Base-by-base conservation (phyloP, 2,797 vertebrate genomes). In the Siniperca scherzeri region DNA sequence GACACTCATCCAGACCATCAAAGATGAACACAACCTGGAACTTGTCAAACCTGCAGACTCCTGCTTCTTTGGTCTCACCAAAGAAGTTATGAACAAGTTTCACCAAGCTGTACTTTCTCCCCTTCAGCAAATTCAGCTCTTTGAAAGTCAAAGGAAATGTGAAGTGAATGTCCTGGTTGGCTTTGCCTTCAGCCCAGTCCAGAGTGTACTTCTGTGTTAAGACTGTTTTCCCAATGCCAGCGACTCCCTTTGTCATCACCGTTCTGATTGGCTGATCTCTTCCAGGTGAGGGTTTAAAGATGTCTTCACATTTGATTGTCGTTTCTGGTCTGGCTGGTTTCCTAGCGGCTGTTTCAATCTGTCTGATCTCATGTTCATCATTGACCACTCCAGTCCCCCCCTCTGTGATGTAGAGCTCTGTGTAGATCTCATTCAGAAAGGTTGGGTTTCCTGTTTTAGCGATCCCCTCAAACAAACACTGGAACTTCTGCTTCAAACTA, bases 71-170 rank as follows among this genome's bases (percentile, higher is more conserved):
- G 17, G 42, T 57, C 3, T 78, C 65, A 27, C 2, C 2, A 30
- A 83, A 83, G 76, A 83, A 78, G 59, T 70, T 70, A 53, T 74
- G 71, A 62, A 83, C 5, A 10, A 83, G 81, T 65, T 85, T 25
- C 66, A 85, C 38, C 57, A 88, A 68, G 30, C 76, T 88, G 67
- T 27, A 73, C 22, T 68, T 79, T 27, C 36, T 70, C 25, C 27
- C 79, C 48, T 57, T 81, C 25, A 88, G 62, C 56, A 86, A 4
- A 78, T 88, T 88, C 40, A 89, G 68, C 50, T 88, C 84, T 59
- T 84, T 65, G 71, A 88, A 86, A 3, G 74, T 82, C 55, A 86
- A 76, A 12, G 66, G 56, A 71, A 88, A 82, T 21, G 52, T 64
- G 64, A 87, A 84, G 17, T 82, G 57, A 17, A 78, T 68, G 40